Evolutionary conservation across 37 sponge, comb jelly and placozoan species (phyloP).

Genomic region (Halichondria panicea): DNA sequence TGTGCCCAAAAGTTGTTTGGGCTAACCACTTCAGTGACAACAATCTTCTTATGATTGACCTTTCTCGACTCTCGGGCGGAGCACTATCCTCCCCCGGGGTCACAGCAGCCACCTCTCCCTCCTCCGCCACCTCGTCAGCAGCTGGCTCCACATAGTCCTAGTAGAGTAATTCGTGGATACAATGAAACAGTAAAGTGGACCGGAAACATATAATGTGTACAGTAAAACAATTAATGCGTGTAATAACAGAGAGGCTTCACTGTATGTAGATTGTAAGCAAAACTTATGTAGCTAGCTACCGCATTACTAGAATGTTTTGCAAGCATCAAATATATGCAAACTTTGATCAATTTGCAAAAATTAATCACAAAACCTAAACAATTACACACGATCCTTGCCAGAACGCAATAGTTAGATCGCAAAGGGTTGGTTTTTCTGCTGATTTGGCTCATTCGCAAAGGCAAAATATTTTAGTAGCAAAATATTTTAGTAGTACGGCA

Average conservation of each 20-base stretch:
- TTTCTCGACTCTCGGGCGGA: slow-evolving; percentile 38
- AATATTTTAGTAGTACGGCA: too few relatives aligned
- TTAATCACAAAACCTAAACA: too few relatives aligned
- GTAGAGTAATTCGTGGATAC: background rate
- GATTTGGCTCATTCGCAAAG: too few relatives aligned
- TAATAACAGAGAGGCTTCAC: background rate
- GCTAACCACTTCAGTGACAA: slow-evolving; percentile 65
- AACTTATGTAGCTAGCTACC: too few relatives aligned
- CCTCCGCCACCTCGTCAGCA: slow-evolving; percentile 3
- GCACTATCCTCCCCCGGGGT: slow-evolving; percentile 12
- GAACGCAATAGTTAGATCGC: too few relatives aligned
- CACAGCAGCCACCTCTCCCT: slow-evolving; percentile 37
- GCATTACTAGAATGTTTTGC: too few relatives aligned
- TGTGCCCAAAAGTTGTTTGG: slow-evolving; percentile 68
- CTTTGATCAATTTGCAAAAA: too few relatives aligned
- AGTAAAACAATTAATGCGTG: background rate
- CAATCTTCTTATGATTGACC: slow-evolving; percentile 47
- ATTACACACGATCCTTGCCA: too few relatives aligned
- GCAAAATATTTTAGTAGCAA: too few relatives aligned
- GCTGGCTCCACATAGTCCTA: slow-evolving; percentile 56
- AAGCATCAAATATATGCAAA: background rate
- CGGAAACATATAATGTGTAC: background rate
- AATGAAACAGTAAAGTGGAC: background rate
- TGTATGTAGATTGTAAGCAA: background rate
- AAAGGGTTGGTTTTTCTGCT: too few relatives aligned